Conservation (phyloP, 2,113 vertebrate genomes). For the Nyctereutes procyonoides region DNA sequence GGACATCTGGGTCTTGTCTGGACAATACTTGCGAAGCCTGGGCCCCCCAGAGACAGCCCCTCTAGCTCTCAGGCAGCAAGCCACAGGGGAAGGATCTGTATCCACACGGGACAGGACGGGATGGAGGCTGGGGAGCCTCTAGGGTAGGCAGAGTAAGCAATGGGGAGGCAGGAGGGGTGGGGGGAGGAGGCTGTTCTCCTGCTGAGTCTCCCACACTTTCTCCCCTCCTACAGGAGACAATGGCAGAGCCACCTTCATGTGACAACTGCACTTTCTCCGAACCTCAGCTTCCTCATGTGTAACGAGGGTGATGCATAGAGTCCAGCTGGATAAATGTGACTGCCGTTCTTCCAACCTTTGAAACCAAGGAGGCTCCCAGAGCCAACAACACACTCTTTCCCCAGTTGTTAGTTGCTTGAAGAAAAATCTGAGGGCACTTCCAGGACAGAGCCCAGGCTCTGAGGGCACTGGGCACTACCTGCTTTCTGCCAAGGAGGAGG, state of each 20-base stretch:
- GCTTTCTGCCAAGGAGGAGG: not conserved
- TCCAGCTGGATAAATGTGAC: not conserved
- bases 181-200: not conserved
- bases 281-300: not conserved
- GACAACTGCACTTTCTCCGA: not conserved
- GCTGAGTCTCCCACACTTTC: not conserved
- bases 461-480: not conserved
- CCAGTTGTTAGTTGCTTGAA: not conserved
- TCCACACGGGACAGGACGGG: fast-evolving
- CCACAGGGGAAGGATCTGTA: not conserved
- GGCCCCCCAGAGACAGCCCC: not conserved
- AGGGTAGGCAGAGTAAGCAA: not conserved
- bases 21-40: not conserved
- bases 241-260: not conserved
- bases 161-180: not conserved
- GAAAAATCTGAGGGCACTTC: not conserved
- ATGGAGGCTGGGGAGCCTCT: not conserved
- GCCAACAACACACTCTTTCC: not conserved
- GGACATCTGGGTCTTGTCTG: not conserved
- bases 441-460: not conserved
- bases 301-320: not conserved
- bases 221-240: not conserved
- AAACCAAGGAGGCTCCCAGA: not conserved
- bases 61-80: not conserved
- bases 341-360: not conserved